Percentiles rank a stretch among this genome's conserved stretches.
These are phyloP conservation scores for Drosophila mercatorum DNA, from an alignment of 2,888 invertebrate genomes.

Conservation along the genomic window DNA sequence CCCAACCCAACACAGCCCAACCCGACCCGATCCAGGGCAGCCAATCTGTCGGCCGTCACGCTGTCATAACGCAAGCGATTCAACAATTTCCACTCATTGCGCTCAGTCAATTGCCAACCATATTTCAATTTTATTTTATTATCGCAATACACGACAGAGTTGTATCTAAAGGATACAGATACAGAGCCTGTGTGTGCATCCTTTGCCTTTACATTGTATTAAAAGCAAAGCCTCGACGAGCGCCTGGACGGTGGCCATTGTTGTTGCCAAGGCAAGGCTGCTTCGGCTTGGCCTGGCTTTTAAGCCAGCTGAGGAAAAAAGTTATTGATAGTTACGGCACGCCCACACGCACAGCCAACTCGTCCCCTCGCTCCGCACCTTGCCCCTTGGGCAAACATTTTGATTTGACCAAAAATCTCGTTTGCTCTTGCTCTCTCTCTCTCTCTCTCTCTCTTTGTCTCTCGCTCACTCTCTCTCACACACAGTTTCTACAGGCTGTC, in stretches of 20 bases:
- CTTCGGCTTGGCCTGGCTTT: slow-evolving; percentile 37
- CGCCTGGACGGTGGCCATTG: slow-evolving; percentile 36
- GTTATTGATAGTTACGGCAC: slow-evolving; percentile 75
- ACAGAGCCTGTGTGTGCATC: slow-evolving; percentile 49
- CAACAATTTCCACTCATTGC: slow-evolving; percentile 76
- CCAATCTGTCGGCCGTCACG: slow-evolving; percentile 38
- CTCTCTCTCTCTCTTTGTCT: background rate
- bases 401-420: slow-evolving; percentile 62
- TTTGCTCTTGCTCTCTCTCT: slow-evolving; percentile 6
- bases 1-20: background rate
- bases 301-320: slow-evolving; percentile 42
- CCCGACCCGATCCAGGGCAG: background rate
- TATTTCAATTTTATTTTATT: slow-evolving; percentile 80
- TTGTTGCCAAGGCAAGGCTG: slow-evolving; percentile 21
- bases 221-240: slow-evolving; percentile 29
- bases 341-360: slow-evolving; percentile 48
- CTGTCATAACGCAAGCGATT: slow-evolving; percentile 56
- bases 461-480: background rate
- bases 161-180: slow-evolving; percentile 48
- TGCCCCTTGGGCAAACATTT: slow-evolving; percentile 51
- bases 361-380: background rate
- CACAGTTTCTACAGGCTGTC: slow-evolving; percentile 1
- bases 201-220: slow-evolving; percentile 60
- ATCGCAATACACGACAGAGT: slow-evolving; percentile 53
- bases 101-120: slow-evolving; percentile 74